Conservation (phyloP, 2,888 invertebrate genomes). For the Gerris lacustris region DNA sequence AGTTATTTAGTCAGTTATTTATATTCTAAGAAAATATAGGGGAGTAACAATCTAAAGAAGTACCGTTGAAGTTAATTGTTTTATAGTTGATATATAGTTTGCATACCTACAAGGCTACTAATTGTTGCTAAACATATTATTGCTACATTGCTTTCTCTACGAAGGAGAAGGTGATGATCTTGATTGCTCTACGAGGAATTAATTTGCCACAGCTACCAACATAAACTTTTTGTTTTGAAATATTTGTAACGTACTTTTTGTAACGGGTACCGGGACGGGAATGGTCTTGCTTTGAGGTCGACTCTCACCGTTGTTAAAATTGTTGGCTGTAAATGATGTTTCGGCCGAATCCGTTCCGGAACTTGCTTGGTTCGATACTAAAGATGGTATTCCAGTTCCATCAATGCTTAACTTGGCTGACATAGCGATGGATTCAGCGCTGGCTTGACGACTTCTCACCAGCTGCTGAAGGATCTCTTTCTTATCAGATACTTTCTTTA, state of each 20-base stretch:
- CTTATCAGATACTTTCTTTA: constrained; percentile 64
- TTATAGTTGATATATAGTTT: too few species aligned
- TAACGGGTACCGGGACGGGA: background rate
- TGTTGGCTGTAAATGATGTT: constrained; percentile 22
- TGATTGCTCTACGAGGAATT: too few species aligned
- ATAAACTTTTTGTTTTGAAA: background rate
- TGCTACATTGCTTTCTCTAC: too few species aligned
- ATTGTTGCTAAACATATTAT: too few species aligned
- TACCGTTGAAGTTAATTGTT: too few species aligned
- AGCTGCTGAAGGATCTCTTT: constrained; percentile 66
- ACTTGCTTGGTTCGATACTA: constrained; percentile 12
- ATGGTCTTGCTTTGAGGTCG: background rate
- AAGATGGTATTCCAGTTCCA: too few species aligned
- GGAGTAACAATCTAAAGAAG: too few species aligned
- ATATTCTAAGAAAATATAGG: too few species aligned
- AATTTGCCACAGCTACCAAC: background rate
- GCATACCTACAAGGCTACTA: too few species aligned
- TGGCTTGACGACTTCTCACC: constrained; percentile 39
- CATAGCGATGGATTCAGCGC: constrained; percentile 24
- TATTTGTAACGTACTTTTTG: background rate
- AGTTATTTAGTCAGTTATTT: too few species aligned
- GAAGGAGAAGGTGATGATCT: too few species aligned
- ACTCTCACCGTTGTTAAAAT: constrained; percentile 10
- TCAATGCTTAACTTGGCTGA: constrained; percentile 10
- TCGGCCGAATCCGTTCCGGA: constrained; percentile 19